These are phyloP conservation scores for Melozone crissalis DNA, from an alignment of 2,113 vertebrate species.

Conservation along the genomic window DNA sequence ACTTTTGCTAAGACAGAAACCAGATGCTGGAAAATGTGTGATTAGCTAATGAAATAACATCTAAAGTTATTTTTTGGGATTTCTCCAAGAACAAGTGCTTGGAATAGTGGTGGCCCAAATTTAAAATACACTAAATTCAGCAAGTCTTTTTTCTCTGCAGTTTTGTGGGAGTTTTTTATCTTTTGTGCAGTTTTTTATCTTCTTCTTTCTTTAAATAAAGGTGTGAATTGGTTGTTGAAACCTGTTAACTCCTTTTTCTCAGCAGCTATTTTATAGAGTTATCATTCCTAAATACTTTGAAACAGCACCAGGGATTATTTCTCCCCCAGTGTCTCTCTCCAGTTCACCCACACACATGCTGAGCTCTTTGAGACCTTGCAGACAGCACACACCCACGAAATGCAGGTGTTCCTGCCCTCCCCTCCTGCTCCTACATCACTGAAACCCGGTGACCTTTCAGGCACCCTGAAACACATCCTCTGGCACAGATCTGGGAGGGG, in stretches of 20 bases:
- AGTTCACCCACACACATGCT: neutral
- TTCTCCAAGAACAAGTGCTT: neutral
- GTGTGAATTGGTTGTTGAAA: neutral
- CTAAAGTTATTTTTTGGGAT: neutral
- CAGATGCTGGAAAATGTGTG: neutral
- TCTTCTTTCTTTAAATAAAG: neutral
- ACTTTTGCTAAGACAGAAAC: neutral
- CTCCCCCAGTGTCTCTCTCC: rapidly evolving
- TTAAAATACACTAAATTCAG: neutral
- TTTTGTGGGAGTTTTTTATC: neutral
- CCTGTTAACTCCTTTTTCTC: neutral
- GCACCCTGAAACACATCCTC: neutral
- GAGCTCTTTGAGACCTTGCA: neutral
- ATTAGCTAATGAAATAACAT: neutral
- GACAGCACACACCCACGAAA: neutral
- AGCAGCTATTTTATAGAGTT: neutral
- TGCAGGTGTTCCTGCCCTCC: neutral
- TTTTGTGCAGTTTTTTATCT: neutral
- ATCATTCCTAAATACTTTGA: neutral
- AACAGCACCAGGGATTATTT: neutral
- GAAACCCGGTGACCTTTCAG: neutral
- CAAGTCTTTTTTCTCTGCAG: neutral
- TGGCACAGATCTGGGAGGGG: neutral
- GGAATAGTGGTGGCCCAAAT: neutral
- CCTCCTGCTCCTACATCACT: neutral